Evolutionary conservation across 2,888 invertebrate genomes (phyloP).

Genomic region (Noctua janthe): DNA sequence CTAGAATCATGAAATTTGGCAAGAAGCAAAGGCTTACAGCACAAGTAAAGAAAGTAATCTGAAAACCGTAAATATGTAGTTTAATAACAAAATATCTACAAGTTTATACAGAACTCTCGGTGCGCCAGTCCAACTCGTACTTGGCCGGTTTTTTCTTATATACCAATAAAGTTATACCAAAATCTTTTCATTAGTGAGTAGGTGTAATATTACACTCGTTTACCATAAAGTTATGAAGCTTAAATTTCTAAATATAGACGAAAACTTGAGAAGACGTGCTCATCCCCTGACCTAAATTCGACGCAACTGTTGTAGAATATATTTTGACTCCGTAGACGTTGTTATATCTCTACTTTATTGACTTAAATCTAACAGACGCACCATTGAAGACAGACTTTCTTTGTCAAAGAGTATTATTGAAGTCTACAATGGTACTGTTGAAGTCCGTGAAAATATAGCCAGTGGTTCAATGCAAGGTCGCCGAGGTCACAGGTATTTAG

Average conservation of each 20-base stretch:
- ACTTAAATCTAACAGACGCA: neutral
- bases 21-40: too few relatives aligned
- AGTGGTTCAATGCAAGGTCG: conserved; percentile 11
- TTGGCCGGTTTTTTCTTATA: too few relatives aligned
- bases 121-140: too few relatives aligned
- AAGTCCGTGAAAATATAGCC: neutral
- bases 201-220: neutral
- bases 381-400: conserved; percentile 6
- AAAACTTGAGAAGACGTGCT: neutral
- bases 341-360: conserved; percentile 20
- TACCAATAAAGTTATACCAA: neutral
- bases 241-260: conserved; percentile 19
- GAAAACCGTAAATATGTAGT: too few relatives aligned
- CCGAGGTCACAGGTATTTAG: conserved; percentile 18
- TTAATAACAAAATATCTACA: too few relatives aligned
- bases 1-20: too few relatives aligned
- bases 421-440: neutral
- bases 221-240: neutral
- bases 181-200: neutral
- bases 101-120: too few relatives aligned
- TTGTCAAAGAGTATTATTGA: neutral
- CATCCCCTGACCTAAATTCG: conserved; percentile 39
- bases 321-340: conserved; percentile 16
- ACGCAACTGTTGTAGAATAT: conserved; percentile 24
- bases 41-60: too few relatives aligned